These are phyloP conservation scores for Drosophila kuntzei DNA, from an alignment of 2,888 invertebrate genomes.

Conservation along the genomic window DNA sequence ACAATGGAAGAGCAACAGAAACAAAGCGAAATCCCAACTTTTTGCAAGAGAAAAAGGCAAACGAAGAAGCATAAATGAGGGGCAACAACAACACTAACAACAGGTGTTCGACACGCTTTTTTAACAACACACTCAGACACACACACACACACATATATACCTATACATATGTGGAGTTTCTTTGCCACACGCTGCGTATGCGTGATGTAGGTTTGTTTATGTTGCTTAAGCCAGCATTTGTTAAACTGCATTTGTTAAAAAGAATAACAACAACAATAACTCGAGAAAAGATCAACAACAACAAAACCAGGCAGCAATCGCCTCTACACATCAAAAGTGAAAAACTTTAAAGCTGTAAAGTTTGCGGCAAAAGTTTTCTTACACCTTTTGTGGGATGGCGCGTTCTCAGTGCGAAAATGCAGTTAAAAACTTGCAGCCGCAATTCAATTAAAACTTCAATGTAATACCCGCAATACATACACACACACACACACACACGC, in stretches of 20 bases:
- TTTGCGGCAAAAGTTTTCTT: conserved; percentile 60
- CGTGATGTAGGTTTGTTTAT: conserved; percentile 12
- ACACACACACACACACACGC: conserved; percentile 8
- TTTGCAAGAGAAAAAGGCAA: conserved; percentile 39
- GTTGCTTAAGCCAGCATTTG: conserved; percentile 31
- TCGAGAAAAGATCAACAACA: conserved; percentile 16
- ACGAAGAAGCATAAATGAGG: conserved; percentile 27
- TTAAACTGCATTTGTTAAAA: conserved; percentile 42
- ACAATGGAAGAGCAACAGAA: conserved; percentile 35
- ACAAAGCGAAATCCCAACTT: conserved; percentile 62
- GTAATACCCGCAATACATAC: conserved; percentile 32
- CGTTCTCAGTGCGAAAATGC: conserved; percentile 53
- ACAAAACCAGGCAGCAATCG: conserved; percentile 24
- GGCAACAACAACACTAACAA: conserved; percentile 50
- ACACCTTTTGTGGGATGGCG: conserved; percentile 56
- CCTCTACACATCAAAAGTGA: conserved; percentile 56
- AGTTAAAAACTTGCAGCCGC: conserved; percentile 79
- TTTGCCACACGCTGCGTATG: conserved; percentile 48
- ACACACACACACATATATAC: conserved; percentile 11
- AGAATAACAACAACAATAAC: conserved; percentile 17
- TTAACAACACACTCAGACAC: conserved; percentile 8
- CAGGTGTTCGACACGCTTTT: conserved; percentile 69
- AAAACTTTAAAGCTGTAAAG: conserved; percentile 66
- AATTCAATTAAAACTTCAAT: conserved; percentile 80
- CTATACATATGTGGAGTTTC: background rate